These are phyloP conservation scores for Rhinolophus ferrumequinum DNA, from an alignment of 2,113 vertebrate genomes.

Conservation along the genomic window DNA sequence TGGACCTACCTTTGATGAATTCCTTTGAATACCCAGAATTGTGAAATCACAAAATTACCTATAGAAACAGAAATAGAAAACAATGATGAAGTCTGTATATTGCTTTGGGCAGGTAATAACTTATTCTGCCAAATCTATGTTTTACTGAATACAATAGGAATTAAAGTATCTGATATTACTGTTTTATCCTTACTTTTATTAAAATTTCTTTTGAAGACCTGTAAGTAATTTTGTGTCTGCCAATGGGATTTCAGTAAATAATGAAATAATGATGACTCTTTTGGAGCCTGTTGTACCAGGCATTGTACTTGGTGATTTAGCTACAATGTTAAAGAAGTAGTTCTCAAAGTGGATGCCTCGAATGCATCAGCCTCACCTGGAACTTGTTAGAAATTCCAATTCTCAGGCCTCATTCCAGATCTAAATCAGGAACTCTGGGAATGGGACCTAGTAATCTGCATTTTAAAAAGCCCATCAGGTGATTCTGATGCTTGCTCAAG, in stretches of 20 bases:
- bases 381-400: background rate
- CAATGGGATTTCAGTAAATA: background rate
- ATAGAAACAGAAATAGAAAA: conserved; percentile 34
- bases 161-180: background rate
- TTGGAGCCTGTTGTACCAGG: background rate
- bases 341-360: background rate
- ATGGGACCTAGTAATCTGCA: background rate
- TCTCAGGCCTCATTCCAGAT: background rate
- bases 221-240: background rate
- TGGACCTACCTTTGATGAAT: background rate
- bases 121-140: background rate
- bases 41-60: conserved; percentile 1
- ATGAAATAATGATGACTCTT: background rate
- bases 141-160: background rate
- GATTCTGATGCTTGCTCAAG: background rate
- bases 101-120: background rate
- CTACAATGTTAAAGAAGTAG: background rate
- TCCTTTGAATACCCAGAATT: conserved; percentile 5
- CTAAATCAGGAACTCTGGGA: background rate
- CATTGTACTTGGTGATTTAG: background rate
- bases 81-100: background rate
- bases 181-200: conserved; percentile 28
- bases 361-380: background rate
- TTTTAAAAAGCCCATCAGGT: background rate
- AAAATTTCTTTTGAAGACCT: background rate